These are phyloP conservation scores for Latrodectus elegans DNA, from an alignment of 2,888 invertebrate genomes.

Conservation along the genomic window DNA sequence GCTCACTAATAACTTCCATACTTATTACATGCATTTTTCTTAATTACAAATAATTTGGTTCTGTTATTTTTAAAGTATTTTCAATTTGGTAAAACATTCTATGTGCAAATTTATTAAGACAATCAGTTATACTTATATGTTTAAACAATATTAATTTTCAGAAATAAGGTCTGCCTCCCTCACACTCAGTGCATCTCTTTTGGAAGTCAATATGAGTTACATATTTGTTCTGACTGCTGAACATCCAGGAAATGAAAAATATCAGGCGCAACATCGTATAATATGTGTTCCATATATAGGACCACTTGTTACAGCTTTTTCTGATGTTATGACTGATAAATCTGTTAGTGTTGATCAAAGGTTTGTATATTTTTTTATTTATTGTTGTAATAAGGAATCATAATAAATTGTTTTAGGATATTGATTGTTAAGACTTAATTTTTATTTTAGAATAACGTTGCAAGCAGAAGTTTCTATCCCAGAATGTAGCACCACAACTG, in stretches of 20 bases:
- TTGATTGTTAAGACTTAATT: not conserved
- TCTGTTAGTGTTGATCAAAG: constrained; percentile 58
- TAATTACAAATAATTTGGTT: too few relatives aligned
- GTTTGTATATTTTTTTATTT: constrained; percentile 19
- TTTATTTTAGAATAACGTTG: constrained; percentile 43
- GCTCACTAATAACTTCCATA: too few relatives aligned
- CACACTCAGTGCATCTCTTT: constrained; percentile 59
- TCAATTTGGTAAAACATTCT: too few relatives aligned
- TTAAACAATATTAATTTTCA: not conserved
- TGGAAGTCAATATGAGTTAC: constrained; percentile 66
- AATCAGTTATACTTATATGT: too few relatives aligned
- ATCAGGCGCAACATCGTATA: constrained; percentile 65
- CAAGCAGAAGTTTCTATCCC: constrained; percentile 58
- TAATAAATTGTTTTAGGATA: not conserved
- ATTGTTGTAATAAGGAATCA: too few relatives aligned
- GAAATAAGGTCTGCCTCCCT: constrained; percentile 48
- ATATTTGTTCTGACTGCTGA: constrained; percentile 68
- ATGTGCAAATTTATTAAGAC: too few relatives aligned
- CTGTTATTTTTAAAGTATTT: too few relatives aligned
- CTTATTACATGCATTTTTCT: too few relatives aligned
- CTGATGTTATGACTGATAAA: constrained; percentile 55
- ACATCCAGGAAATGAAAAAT: constrained; percentile 56
- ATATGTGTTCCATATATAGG: constrained; percentile 57
- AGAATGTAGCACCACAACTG: constrained; percentile 41
- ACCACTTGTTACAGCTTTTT: constrained; percentile 68